These are phyloP conservation scores for Monochamus saltuarius DNA, from an alignment of 1,140 invertebrate genomes.

Conservation along the genomic window DNA sequence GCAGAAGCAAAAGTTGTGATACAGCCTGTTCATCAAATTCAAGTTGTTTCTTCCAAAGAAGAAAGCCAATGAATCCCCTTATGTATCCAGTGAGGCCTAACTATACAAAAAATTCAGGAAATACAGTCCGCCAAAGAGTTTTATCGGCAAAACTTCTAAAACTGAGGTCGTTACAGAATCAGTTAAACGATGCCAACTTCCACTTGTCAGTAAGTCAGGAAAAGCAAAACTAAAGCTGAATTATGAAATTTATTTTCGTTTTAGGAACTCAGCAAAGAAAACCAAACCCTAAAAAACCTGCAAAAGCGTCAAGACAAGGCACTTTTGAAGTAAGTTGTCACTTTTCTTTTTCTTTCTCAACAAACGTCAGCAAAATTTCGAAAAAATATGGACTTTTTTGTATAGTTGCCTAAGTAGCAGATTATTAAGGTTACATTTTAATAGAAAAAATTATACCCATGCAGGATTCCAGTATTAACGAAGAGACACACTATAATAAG, in stretches of 20 bases:
- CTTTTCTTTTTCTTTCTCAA: no score
- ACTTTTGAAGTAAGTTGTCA: constrained; percentile 57
- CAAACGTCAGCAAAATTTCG: no score
- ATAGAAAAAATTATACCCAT: no score
- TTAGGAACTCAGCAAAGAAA: constrained; percentile 73
- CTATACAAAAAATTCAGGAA: constrained; percentile 27
- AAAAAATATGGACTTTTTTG: no score
- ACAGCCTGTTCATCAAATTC: constrained; percentile 48
- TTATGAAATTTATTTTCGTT: constrained; percentile 33
- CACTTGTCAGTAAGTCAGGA: constrained; percentile 65
- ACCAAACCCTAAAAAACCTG: constrained; percentile 68
- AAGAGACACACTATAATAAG: no score
- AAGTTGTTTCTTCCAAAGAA: constrained; percentile 46
- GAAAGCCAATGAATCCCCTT: constrained; percentile 46
- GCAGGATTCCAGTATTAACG: no score
- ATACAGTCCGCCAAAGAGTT: constrained; percentile 64
- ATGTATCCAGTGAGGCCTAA: constrained; percentile 28
- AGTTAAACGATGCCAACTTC: constrained; percentile 74
- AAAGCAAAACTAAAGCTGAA: constrained; percentile 1
- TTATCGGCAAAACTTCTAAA: constrained; percentile 73
- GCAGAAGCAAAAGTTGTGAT: constrained; percentile 44
- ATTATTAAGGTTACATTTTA: no score
- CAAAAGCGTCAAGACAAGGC: constrained; percentile 76
- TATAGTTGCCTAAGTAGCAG: no score
- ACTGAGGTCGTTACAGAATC: constrained; percentile 74